phyloP scores from a whole-genome alignment of 2,113 vertebrate genomes.

The Empidonax alnorum region DNA sequence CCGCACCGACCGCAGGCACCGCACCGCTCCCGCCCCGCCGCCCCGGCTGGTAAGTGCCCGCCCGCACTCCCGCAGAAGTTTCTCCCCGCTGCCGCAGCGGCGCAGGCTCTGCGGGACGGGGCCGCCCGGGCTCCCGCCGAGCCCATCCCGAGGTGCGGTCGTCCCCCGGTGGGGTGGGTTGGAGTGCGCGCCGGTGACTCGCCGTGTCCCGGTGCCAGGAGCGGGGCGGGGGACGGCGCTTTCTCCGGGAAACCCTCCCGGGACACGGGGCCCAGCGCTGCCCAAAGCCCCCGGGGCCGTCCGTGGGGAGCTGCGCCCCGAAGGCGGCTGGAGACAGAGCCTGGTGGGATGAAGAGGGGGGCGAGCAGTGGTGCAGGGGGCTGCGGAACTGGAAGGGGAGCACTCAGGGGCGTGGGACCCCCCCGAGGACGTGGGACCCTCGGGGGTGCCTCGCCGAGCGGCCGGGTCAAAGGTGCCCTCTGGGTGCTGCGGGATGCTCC shows the following conservation, averaged over 20 bases:
- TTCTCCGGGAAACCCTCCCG: not conserved
- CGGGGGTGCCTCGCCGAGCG: not conserved
- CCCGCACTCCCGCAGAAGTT: constrained; percentile 3
- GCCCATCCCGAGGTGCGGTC: not conserved
- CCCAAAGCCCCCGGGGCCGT: not conserved
- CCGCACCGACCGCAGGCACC: not conserved
- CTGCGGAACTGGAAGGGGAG: not conserved
- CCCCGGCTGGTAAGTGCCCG: not conserved
- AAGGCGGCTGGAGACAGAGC: not conserved
- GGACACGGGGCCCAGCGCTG: not conserved
- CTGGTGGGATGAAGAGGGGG: not conserved
- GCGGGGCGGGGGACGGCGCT: not conserved
- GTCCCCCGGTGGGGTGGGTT: not conserved
- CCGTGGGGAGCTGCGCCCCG: not conserved
- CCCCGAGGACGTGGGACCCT: too few species aligned
- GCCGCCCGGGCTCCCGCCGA: not conserved
- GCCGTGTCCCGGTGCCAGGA: not conserved
- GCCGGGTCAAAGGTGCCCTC: not conserved
- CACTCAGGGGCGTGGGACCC: not conserved
- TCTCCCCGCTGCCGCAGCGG: not conserved
- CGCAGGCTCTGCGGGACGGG: not conserved
- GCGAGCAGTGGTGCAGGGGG: not conserved
- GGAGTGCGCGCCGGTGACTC: not conserved
- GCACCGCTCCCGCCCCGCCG: not conserved
- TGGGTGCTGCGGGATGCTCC: not conserved